A percentile compares a stretch with the other conserved stretches of the same genome.
phyloP scores from a whole-genome alignment of 1,140 invertebrate species.

The Battus philenor region DNA sequence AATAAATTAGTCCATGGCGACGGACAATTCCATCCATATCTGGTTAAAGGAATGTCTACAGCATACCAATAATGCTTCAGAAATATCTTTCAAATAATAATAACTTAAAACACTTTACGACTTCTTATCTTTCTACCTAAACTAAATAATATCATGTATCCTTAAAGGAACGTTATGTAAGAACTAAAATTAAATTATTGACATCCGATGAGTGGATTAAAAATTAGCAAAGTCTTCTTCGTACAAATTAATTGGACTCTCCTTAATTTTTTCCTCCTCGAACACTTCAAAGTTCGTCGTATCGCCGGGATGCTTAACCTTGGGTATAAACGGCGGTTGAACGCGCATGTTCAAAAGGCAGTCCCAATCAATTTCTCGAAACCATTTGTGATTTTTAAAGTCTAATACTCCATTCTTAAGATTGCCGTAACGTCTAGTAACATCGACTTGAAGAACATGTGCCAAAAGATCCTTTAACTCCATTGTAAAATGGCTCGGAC shows the following conservation, averaged over 20 bases:
- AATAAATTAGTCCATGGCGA: too few relatives aligned
- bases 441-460: constrained; percentile 89
- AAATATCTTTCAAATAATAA: not conserved
- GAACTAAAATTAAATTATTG: constrained; percentile 3
- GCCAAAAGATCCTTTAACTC: constrained; percentile 91
- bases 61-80: not conserved
- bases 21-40: too few relatives aligned
- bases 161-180: not conserved
- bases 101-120: constrained; percentile 9
- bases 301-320: constrained; percentile 82
- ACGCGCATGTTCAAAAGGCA: constrained; percentile 87
- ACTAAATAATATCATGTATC: constrained; percentile 27
- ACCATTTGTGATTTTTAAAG: constrained; percentile 83
- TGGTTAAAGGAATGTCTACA: not conserved
- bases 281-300: constrained; percentile 88
- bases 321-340: constrained; percentile 86
- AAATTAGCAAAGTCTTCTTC: constrained; percentile 71
- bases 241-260: constrained; percentile 57
- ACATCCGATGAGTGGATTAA: too few relatives aligned
- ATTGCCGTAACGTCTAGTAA: constrained; percentile 92
- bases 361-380: constrained; percentile 89
- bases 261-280: constrained; percentile 59
- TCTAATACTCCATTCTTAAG: constrained; percentile 86
- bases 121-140: constrained; percentile 22
- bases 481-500: constrained; percentile 79